phyloP scores from a whole-genome alignment of 1,140 invertebrate genomes.

The Meloidogyne floridensis region DNA sequence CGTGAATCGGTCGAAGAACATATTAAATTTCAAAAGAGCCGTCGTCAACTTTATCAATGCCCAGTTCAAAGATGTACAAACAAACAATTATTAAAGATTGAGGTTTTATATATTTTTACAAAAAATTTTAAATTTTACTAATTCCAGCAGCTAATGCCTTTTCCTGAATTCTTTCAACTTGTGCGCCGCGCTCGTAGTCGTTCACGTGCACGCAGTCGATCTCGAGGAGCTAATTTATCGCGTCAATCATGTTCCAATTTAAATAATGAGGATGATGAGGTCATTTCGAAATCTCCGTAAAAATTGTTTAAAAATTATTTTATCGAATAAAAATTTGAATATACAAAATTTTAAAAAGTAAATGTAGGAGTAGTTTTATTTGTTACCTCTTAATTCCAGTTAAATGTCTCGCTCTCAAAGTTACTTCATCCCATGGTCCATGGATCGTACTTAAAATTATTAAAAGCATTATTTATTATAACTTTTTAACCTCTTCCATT shows the following conservation, averaged over 20 bases:
- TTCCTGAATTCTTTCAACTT: constrained; percentile 23
- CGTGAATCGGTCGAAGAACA: neutral
- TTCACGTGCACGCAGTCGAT: neutral
- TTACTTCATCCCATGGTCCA: constrained; percentile 91
- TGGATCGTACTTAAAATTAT: constrained; percentile 76
- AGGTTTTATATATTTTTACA: neutral
- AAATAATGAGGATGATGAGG: neutral
- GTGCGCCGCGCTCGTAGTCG: constrained; percentile 10
- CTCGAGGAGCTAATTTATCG: neutral
- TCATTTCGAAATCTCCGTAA: neutral
- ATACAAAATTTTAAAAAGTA: no score
- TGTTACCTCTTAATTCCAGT: neutral
- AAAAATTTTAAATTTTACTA: neutral
- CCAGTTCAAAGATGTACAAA: constrained; percentile 23
- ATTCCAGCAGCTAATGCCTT: constrained; percentile 18
- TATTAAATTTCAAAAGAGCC: constrained; percentile 17
- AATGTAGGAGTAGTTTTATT: no score
- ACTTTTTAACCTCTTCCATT: constrained; percentile 75
- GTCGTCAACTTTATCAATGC: constrained; percentile 26
- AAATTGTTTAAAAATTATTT: neutral
- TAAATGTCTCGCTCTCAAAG: constrained; percentile 59
- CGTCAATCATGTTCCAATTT: neutral
- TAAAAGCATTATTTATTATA: constrained; percentile 19
- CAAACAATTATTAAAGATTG: constrained; percentile 6
- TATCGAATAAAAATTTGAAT: no score